A percentile compares a stretch with the other conserved stretches of the same genome.
phyloP scores from a whole-genome alignment of 2,888 invertebrate species.

The Tetragnatha montana region DNA sequence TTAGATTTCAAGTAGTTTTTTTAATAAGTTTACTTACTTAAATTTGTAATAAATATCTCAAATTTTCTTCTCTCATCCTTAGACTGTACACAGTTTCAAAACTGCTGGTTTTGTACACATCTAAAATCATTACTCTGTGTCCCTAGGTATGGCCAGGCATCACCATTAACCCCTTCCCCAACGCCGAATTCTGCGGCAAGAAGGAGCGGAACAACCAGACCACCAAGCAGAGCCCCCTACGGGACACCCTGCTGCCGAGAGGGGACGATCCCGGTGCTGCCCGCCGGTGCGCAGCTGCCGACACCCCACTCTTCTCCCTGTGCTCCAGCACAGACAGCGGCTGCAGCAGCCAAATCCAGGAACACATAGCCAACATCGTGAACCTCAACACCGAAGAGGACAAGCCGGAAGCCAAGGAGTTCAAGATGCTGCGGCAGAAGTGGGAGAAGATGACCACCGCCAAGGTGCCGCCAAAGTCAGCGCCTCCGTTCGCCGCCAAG shows the following conservation, averaged over 20 bases:
- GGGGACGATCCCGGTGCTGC: conserved; percentile 18
- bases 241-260: conserved; percentile 36
- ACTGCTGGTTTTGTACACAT: no score
- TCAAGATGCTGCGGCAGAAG: conserved; percentile 85
- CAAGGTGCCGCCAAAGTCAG: conserved; percentile 37
- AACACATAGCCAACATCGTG: conserved; percentile 7
- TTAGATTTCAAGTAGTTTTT: no score
- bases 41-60: no score
- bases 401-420: conserved; percentile 80
- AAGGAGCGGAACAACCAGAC: conserved; percentile 45
- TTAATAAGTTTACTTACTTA: no score
- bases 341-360: conserved; percentile 65
- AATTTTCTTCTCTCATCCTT: no score
- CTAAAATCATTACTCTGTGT: not conserved
- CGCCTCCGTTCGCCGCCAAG: conserved; percentile 36
- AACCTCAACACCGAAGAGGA: conserved; percentile 39
- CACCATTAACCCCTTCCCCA: conserved; percentile 69
- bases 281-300: not conserved
- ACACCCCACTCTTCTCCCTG: conserved; percentile 52
- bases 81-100: no score
- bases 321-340: conserved; percentile 70
- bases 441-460: conserved; percentile 84
- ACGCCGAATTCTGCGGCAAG: conserved; percentile 56
- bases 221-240: conserved; percentile 24
- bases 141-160: conserved; percentile 66